Conservation (phyloP, 2,113 vertebrate species). For the Cyanistes caeruleus region DNA sequence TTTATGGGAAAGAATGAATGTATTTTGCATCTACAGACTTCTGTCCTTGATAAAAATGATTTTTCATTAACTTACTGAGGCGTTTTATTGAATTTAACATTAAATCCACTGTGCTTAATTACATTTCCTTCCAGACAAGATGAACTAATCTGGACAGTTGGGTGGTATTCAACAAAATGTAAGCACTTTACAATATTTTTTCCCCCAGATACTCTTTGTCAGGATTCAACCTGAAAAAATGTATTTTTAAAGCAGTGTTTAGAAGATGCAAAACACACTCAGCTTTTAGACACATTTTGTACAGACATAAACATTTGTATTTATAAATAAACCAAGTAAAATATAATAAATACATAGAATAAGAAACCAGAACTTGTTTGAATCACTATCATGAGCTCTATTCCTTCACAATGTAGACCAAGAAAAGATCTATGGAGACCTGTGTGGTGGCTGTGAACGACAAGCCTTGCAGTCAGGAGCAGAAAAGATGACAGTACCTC, state of each 20-base stretch:
- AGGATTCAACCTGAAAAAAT: background rate
- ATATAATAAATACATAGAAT: background rate
- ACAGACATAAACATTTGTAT: background rate
- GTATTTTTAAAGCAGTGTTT: background rate
- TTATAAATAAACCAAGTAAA: background rate
- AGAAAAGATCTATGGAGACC: background rate
- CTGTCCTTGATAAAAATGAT: background rate
- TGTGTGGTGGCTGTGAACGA: background rate
- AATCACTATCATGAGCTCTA: background rate
- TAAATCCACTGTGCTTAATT: background rate
- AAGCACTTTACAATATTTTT: background rate
- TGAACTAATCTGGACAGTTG: background rate
- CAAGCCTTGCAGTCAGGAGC: background rate
- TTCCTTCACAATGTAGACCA: background rate
- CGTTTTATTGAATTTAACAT: conserved; percentile 12
- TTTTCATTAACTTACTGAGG: background rate
- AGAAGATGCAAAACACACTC: background rate
- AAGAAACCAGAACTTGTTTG: background rate
- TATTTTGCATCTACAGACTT: background rate
- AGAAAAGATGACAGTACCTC: background rate
- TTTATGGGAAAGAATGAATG: background rate
- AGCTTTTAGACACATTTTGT: background rate
- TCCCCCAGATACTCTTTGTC: background rate
- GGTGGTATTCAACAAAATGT: background rate
- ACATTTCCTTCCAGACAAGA: background rate